Conservation (phyloP, 2,113 vertebrate species). For the Lontra canadensis region DNA sequence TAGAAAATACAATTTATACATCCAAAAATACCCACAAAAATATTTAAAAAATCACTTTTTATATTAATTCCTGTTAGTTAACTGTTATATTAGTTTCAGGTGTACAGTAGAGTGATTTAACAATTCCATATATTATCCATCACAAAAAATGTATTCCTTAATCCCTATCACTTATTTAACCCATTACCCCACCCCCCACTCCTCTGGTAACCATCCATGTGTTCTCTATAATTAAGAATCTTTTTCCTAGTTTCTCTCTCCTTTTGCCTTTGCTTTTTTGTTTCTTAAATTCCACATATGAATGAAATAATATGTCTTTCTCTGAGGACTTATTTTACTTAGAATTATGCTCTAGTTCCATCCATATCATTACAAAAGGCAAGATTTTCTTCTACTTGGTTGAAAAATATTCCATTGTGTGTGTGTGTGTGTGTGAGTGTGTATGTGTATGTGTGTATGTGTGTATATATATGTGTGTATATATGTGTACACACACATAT, state of each 20-base stretch:
- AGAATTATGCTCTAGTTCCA: too few relatives aligned
- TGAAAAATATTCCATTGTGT: too few relatives aligned
- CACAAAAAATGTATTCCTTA: not conserved
- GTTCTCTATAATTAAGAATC: too few relatives aligned
- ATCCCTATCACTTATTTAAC: not conserved
- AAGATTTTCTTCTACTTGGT: too few relatives aligned
- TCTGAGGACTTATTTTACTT: too few relatives aligned
- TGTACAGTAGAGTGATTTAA: not conserved
- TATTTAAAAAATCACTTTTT: not conserved
- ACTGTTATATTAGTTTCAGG: not conserved
- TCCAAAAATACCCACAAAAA: not conserved
- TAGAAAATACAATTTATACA: not conserved
- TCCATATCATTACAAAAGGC: too few relatives aligned
- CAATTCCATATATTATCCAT: not conserved
- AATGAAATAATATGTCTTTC: too few relatives aligned
- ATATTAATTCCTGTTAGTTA: not conserved
- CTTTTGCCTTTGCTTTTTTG: too few relatives aligned
- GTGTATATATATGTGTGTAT: too few relatives aligned
- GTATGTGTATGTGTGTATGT: not conserved
- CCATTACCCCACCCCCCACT: not conserved
- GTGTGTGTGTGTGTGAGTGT: not conserved
- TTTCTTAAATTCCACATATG: too few relatives aligned
- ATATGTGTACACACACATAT: not conserved
- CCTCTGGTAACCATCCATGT: not conserved
- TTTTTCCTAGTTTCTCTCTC: too few relatives aligned